These are phyloP conservation scores for Lepidothrix coronata DNA, from an alignment of 2,113 vertebrate species.

Conservation along the genomic window DNA sequence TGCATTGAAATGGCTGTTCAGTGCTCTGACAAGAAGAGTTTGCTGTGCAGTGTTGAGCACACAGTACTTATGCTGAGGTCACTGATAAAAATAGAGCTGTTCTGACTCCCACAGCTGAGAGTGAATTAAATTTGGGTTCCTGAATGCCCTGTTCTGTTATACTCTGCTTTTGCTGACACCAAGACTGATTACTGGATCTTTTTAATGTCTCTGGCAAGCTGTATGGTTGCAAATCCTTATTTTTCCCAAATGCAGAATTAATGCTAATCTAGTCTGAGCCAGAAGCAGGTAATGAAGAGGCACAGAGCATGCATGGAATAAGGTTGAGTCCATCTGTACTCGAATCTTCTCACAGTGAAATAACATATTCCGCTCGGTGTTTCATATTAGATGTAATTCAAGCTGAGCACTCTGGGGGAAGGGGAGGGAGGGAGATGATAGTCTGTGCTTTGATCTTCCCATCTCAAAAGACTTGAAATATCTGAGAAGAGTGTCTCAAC, in stretches of 20 bases:
- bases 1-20: neutral
- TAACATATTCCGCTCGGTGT: neutral
- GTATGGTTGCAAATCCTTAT: neutral
- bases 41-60: neutral
- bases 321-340: neutral
- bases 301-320: neutral
- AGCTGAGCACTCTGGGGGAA: neutral
- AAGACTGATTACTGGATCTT: neutral
- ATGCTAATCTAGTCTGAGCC: neutral
- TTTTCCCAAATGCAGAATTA: conserved; percentile 1
- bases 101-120: neutral
- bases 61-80: neutral
- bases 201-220: neutral
- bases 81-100: conserved; percentile 16
- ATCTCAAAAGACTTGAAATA: conserved; percentile 14
- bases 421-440: neutral
- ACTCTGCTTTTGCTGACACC: neutral
- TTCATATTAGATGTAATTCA: conserved; percentile 8
- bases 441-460: conserved; percentile 37
- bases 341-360: neutral
- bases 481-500: neutral
- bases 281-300: neutral
- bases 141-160: conserved; percentile 1
- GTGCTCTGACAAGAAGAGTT: neutral
- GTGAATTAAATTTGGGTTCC: conserved; percentile 13